Base-by-base conservation (phyloP, 2,888 invertebrate genomes). In the Meiosimyza platycephala region DNA sequence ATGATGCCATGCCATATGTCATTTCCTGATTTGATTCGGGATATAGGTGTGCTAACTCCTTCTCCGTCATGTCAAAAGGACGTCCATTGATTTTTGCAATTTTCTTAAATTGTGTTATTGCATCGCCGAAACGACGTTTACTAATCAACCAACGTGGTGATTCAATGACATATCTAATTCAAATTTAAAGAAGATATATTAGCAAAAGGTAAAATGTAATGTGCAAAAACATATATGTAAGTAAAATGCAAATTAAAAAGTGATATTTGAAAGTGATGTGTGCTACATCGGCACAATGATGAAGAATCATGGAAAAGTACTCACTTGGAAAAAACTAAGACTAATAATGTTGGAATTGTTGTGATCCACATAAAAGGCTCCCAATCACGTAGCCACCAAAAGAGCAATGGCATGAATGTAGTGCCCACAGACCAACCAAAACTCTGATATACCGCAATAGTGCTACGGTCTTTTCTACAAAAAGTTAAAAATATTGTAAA, bases 71-170 rank as follows among this genome's bases (percentile, higher is more conserved):
- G 76, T 82, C 81, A 77, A 88, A 85, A 66, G 80, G 81, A 13
- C 85, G 89, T 13, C 89, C 88, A 84, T 92, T 92, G 33, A 84
- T 81, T 83, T 86, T 87, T 18, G 90, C 90, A 74, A 92, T 91
- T 78, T 85, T 85, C 80, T 89, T 88, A 72, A 92, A 84, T 80
- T 88, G 86, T 62, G 84, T 84, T 60, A 90, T 78, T 76, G 90
- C 90, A 75, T 87, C 84, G 78, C 86, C 84, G 59, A 87, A 86
- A 76, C 88, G 88, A 55, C 89, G 89, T 80, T 88, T 88, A 75
- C 89, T 88, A 83, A 89, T 90, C 77, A 91, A 87, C 92, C 92
- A 92, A 75, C 91, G 88, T 4, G 92, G 92, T 60, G 92, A 92
- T 87, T 92, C 92, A 75, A 91, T 89, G 80, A 91, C 87, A 79